phyloP scores from a whole-genome alignment of 2,797 vertebrate genomes.

The Macroramphosus scolopax region DNA sequence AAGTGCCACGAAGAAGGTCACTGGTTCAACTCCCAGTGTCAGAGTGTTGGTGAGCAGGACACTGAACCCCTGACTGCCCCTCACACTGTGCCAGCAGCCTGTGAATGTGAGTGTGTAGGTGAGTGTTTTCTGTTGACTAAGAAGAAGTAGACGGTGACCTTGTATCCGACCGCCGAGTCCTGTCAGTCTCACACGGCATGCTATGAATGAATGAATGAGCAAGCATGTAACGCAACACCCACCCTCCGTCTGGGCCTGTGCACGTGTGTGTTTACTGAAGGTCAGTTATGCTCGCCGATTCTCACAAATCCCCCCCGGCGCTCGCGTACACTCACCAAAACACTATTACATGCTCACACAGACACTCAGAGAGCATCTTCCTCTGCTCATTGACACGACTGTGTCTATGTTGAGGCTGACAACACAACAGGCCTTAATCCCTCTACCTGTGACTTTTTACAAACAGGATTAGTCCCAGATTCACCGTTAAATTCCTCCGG shows the following conservation, averaged over 20 bases:
- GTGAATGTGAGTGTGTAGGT: no score
- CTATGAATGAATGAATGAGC: slow-evolving; percentile 46
- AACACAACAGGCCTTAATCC: slow-evolving; percentile 68
- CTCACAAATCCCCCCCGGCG: slow-evolving; percentile 45
- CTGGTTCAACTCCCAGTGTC: no score
- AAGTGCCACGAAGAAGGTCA: no score
- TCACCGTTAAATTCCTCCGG: slow-evolving; percentile 55
- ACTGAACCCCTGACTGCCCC: no score
- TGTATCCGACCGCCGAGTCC: no score
- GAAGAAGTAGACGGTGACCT: no score
- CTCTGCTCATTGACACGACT: slow-evolving; percentile 37
- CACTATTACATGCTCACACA: slow-evolving; percentile 31
- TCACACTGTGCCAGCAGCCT: no score
- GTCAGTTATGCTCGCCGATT: slow-evolving; percentile 49
- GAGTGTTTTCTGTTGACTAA: no score
- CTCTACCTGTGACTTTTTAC: slow-evolving; percentile 77
- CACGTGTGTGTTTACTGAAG: slow-evolving; percentile 42
- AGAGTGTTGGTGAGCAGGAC: no score
- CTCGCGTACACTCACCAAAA: slow-evolving; percentile 34
- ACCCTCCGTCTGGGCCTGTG: slow-evolving; percentile 9
- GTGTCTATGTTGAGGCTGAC: slow-evolving; percentile 53
- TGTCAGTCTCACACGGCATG: slow-evolving; percentile 16
- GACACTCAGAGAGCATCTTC: slow-evolving; percentile 20
- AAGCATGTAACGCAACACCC: slow-evolving; percentile 53
- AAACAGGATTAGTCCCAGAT: slow-evolving; percentile 77